A percentile compares a stretch with the other conserved stretches of the same genome.
Evolutionary conservation across 2,888 invertebrate species (phyloP).

Genomic region (Torymus tubicola): DNA sequence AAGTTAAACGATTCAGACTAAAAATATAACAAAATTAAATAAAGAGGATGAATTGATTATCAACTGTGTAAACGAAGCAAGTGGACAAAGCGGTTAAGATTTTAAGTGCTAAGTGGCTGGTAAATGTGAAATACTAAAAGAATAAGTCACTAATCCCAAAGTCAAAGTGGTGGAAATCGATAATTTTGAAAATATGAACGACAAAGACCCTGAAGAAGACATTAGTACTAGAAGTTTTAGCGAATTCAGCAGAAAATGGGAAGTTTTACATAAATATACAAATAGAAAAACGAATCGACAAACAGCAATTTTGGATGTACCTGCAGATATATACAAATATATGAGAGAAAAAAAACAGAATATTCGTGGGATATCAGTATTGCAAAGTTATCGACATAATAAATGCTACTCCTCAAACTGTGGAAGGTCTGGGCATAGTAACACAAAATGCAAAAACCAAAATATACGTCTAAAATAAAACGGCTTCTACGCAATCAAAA

Average conservation of each 20-base stretch:
- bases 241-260: neutral
- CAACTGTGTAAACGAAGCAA: slow-evolving; percentile 74
- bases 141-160: neutral
- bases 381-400: neutral
- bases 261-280: neutral
- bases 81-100: neutral
- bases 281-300: neutral
- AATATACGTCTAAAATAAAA: too few species aligned
- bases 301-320: neutral
- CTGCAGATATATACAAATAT: neutral
- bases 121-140: neutral
- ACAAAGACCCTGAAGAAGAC: neutral
- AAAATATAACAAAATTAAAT: too few species aligned
- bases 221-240: neutral
- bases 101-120: neutral
- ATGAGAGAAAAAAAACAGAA: neutral
- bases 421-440: neutral
- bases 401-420: neutral
- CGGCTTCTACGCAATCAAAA: too few species aligned
- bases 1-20: too few species aligned
- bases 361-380: neutral
- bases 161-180: neutral
- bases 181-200: neutral
- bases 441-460: too few species aligned
- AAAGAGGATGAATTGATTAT: too few species aligned